Conservation (phyloP, 2,113 vertebrate species). For the Ciconia maguari region DNA sequence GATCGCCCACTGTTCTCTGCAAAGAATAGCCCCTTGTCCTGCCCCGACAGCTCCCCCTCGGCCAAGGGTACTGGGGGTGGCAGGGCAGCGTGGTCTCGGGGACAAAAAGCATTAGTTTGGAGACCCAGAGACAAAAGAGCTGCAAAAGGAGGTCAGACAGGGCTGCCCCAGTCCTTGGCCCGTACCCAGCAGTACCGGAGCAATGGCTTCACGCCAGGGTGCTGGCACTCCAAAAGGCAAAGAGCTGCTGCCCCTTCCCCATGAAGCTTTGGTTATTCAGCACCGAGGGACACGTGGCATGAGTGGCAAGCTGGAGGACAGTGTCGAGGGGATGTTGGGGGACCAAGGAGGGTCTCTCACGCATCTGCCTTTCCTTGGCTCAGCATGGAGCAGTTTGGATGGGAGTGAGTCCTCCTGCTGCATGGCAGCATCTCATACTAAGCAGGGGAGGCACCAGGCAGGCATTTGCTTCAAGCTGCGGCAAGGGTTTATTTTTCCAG, state of each 20-base stretch:
- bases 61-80: not conserved
- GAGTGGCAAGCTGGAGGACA: not conserved
- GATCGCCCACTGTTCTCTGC: not conserved
- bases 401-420: not conserved
- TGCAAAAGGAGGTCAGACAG: not conserved
- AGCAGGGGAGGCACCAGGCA: not conserved
- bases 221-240: not conserved
- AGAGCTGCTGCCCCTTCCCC: not conserved
- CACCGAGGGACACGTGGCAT: accelerated
- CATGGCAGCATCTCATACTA: not conserved
- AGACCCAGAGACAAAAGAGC: not conserved
- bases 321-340: accelerated
- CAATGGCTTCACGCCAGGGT: accelerated
- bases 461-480: not conserved
- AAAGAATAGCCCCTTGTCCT: slow-evolving; percentile 43
- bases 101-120: not conserved
- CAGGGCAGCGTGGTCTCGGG: accelerated
- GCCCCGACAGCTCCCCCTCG: not conserved
- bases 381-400: not conserved
- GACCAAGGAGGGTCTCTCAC: not conserved
- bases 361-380: not conserved
- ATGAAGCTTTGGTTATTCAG: accelerated
- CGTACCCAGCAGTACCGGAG: accelerated
- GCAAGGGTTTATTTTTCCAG: not conserved
- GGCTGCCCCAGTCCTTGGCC: not conserved